Percentiles rank a stretch among this genome's conserved stretches.
phyloP scores from a whole-genome alignment of 2,797 vertebrate species.

The Acrossocheilus wenchowensis region DNA sequence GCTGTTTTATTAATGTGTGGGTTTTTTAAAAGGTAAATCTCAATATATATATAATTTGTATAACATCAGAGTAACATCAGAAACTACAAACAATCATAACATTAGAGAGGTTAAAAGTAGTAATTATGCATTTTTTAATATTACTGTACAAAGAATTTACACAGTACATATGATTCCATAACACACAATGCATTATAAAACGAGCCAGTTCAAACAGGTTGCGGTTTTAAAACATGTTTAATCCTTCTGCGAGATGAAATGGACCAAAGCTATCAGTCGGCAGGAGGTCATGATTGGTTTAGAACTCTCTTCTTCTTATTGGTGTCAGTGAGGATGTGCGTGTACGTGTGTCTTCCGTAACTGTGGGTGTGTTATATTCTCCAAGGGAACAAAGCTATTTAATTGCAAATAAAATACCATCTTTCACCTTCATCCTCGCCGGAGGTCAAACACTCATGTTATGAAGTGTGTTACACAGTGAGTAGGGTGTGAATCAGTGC shows the following conservation, averaged over 20 bases:
- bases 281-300: slow-evolving; percentile 9
- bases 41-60: background rate
- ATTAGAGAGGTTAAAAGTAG: background rate
- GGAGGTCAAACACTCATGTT: slow-evolving; percentile 21
- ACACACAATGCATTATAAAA: background rate
- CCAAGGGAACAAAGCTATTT: slow-evolving; percentile 39
- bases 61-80: background rate
- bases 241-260: background rate
- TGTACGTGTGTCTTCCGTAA: background rate
- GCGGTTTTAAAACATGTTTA: background rate
- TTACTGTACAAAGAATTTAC: background rate
- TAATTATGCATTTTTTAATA: background rate
- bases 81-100: background rate
- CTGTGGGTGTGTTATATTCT: slow-evolving; percentile 4
- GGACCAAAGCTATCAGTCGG: background rate
- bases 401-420: slow-evolving; percentile 1
- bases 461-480: slow-evolving; percentile 1
- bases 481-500: slow-evolving; percentile 10
- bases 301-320: slow-evolving; percentile 14
- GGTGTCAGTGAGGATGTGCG: background rate
- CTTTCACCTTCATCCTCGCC: slow-evolving; percentile 19
- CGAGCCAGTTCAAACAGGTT: background rate
- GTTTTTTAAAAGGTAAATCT: background rate
- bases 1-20: background rate
- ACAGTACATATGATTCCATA: background rate